Base-by-base conservation (phyloP, 2,888 invertebrate genomes). In the Achlya flavicornis region DNA sequence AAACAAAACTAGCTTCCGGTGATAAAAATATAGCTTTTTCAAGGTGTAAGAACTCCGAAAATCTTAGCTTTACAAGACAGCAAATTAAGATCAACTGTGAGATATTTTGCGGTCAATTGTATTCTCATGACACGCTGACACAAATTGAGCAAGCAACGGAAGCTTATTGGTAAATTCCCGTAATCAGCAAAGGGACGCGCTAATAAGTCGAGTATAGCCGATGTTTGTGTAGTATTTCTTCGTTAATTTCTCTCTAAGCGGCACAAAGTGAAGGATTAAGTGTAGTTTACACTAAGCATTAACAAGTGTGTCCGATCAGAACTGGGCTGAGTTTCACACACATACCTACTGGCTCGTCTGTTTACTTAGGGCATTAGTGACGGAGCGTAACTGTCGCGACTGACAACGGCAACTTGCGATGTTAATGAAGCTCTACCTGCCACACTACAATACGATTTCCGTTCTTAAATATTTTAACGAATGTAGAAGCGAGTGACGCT, bases 201-300 rank as follows among this genome's bases (percentile, higher is more conserved):
- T 87, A 88, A 88, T 83, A 80, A 69, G 65, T 75, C 74, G 75
- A 81, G 76, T 80, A 87, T 83, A 79, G 80, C 69, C 70, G 68
- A 71, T 89, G 79, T 91, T 89, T 89, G 79, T 75, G 72, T 79
- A 83, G 79, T 81, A 85, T 86, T 86, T 87, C 83, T 86, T 85
- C 80, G 90, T 89, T 90, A 91, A 92, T 91, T 89, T 86, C 74
- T 84, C 79, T 89, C 75, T 88, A 89, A 89, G 87, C 85, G 83
- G 83, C 77, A 89, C 87, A 92, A 91, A 92, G 89, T 90, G 89
- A 90, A 90, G 88, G 87, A 92, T 91, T 91, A 92, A 89, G 84
- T 84, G 76, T 75, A 75, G 89, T 91, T 89, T 90, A 81, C 87
- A 72, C 77, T 80, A 72, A 71, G 74, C 70, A 85, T 92, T 93